Evolutionary conservation across 1,140 invertebrate genomes (phyloP), one percentile per base, ranked within the genome.

Genomic region (Hycleus phaleratus): DNA sequence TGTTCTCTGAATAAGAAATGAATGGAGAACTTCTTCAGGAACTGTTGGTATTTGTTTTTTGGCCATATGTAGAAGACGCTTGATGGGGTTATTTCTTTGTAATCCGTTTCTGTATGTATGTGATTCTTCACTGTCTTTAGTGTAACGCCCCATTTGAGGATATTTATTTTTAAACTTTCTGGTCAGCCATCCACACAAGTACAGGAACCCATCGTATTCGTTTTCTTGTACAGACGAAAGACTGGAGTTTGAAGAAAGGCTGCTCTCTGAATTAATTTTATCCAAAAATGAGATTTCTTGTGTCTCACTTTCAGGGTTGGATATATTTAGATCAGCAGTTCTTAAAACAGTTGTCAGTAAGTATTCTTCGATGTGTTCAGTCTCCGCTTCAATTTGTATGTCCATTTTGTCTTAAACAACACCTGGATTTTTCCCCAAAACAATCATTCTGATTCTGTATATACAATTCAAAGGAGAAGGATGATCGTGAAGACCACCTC

Each of bases 401-500:
- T 38, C 9, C 9, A 9, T 38, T 38, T 38, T 38, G 4, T 38
- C 46, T 32, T 57, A 46, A 9, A 43, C 10, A 2, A 57, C 42
- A 3, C 46, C 46, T 7, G 46, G 47, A 57, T 57, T 57, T 43
- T 57, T 57, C 4, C 55, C 55, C 38, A 57, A 44, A 2, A 57
- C 6, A 24, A 57, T 57, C 46, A 57, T 57, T 25, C 55, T 2
- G 2, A 57, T 42, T 4, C 55, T 12, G 38, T 49, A 46, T n/a
- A 58, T 12, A 5, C 42, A 48, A 26, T 58, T 26, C 9, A 58
- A 24, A n/a, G 56, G 56, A 3, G 49, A 45, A 32, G 56, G 56
- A 26, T 58, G 49, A 39, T 45, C 55, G 12, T 50, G 46, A 2
- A 57, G 18, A 3, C 55, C 55, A 2, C 47, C 46, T 24, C 47